Evolutionary conservation across 92 coral and sea anemone genomes (phyloP), one percentile per base, ranked within the genome.

Genomic region (Chrysogorgia sp.): DNA sequence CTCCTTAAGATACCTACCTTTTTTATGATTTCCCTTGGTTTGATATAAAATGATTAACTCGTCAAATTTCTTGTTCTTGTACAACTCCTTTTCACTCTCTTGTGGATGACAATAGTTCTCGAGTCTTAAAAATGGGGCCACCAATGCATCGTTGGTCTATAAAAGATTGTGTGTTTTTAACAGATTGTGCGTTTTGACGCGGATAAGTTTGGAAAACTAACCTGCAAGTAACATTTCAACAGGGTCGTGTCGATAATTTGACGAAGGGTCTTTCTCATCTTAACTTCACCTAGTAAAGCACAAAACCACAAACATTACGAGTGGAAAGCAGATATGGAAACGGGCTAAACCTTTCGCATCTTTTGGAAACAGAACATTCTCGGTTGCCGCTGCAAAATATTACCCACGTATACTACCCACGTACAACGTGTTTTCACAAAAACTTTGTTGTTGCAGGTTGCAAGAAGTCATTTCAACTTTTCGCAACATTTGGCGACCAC

Each of bases 91-190:
- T 60, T 94, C 98, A 63, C 98, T 74, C 52, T 94, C 98, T 43
- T 83, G 92, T 34, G 92, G 96, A 61, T 94, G 98, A 34, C 98
- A 91, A 53, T 83, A 83, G 85, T 94, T 94, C 74, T 91, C 98
- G n/a, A 94, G 77, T 35, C 98, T 81, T 80, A 94, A 47, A 74
- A 94, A 74, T 10, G 98, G 92, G 1, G 96, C 92, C 29, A 96
- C 96, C 34, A 96, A 78, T 0, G 99, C 99, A 55, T 96, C 99
- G 37, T 96, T 96, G 52, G 99, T 96, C 99, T 96, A 37, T 4
- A 37, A 37, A 37, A 37, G 43, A 37, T n/a, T n/a, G n/a, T n/a
- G n/a, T n/a, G n/a, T n/a, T n/a, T n/a, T n/a, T n/a, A n/a, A n/a
- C n/a, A n/a, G n/a, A n/a, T n/a, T n/a, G n/a, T n/a, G n/a, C n/a